Percentiles rank a stretch among this genome's conserved stretches.
phyloP scores from a whole-genome alignment of 2,797 vertebrate species.

The Silurus lanzhouensis region DNA sequence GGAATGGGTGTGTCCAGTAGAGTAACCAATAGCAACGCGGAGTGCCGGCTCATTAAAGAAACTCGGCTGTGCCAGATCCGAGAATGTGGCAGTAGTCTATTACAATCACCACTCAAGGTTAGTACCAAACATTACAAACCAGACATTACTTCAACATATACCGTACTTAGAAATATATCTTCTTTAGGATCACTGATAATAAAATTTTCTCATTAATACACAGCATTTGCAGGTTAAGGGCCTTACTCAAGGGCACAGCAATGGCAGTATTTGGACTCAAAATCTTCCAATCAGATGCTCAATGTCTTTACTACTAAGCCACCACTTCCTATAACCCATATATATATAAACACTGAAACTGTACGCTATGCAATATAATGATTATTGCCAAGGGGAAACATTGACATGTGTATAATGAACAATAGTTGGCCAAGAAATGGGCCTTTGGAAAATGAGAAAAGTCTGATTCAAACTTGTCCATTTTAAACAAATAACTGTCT shows the following conservation, averaged over 20 bases:
- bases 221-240: too few relatives aligned
- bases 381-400: neutral
- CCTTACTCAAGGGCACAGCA: too few relatives aligned
- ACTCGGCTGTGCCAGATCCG: conserved; percentile 64
- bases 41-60: conserved; percentile 60
- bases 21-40: conserved; percentile 63
- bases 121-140: conserved; percentile 5
- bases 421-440: neutral
- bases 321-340: too few relatives aligned
- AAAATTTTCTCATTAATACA: too few relatives aligned
- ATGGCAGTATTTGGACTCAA: too few relatives aligned
- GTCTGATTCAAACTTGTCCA: neutral
- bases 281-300: too few relatives aligned
- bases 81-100: conserved; percentile 46
- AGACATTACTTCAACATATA: neutral
- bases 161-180: neutral
- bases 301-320: too few relatives aligned
- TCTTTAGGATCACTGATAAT: too few relatives aligned
- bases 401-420: neutral
- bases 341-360: neutral
- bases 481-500: neutral
- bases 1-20: conserved; percentile 65
- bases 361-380: neutral
- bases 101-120: conserved; percentile 50
- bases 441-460: neutral